These are phyloP conservation scores for Betta splendens DNA, from an alignment of 2,797 vertebrate species.

Conservation along the genomic window DNA sequence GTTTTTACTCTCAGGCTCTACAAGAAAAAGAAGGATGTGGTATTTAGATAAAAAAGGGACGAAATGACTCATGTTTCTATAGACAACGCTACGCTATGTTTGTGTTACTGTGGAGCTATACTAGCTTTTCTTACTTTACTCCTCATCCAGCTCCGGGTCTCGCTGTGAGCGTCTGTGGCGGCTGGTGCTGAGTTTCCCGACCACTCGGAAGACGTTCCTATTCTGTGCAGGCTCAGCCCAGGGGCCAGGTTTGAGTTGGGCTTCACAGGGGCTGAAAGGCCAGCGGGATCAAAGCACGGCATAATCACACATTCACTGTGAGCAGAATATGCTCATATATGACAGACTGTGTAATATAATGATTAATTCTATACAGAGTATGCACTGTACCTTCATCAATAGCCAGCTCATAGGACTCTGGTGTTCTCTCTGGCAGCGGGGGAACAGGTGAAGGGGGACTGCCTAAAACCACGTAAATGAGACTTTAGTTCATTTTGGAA, in stretches of 20 bases:
- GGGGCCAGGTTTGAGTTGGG: conserved; percentile 18
- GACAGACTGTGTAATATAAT: neutral
- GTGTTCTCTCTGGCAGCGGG: conserved; percentile 91
- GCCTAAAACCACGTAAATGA: conserved; percentile 40
- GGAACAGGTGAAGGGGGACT: conserved; percentile 83
- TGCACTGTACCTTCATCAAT: conserved; percentile 70
- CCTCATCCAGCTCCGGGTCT: conserved; percentile 63
- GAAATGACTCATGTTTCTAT: too few species aligned
- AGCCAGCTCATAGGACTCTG: conserved; percentile 88
- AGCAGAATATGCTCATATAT: neutral
- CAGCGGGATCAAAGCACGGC: neutral
- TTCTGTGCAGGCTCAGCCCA: conserved; percentile 25
- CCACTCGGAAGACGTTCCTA: conserved; percentile 80
- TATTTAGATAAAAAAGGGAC: too few species aligned
- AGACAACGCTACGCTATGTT: too few species aligned
- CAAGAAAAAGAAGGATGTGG: conserved; percentile 34
- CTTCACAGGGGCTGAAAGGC: conserved; percentile 59
- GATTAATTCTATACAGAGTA: neutral
- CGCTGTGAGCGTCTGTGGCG: conserved; percentile 11
- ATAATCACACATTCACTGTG: neutral
- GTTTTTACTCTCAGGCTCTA: conserved; percentile 75
- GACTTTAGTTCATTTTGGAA: neutral
- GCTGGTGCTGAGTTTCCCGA: conserved; percentile 55
- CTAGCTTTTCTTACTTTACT: conserved; percentile 77
- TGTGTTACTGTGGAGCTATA: too few species aligned